These are phyloP conservation scores for Alcedo atthis DNA, from an alignment of 2,797 vertebrate species.

Conservation along the genomic window DNA sequence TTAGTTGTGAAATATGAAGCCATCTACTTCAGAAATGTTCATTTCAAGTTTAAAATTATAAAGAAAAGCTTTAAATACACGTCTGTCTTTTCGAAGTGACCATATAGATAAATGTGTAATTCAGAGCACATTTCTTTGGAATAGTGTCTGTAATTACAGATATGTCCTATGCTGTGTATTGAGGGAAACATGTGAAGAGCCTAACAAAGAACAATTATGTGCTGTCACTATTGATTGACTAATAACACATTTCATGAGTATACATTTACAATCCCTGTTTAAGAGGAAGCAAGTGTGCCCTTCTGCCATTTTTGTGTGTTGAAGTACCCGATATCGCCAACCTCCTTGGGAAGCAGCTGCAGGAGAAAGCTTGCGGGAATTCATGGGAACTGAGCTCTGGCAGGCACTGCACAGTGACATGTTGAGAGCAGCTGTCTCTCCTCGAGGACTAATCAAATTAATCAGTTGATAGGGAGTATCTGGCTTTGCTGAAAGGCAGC, in stretches of 20 bases:
- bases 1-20: background rate
- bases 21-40: background rate
- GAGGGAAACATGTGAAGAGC: background rate
- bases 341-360: slow-evolving; percentile 41
- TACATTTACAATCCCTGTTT: background rate
- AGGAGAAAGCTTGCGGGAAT: background rate
- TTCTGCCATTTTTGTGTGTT: background rate
- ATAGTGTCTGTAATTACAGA: background rate
- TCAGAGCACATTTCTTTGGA: background rate
- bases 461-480: slow-evolving; percentile 37
- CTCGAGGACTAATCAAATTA: background rate
- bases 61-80: background rate
- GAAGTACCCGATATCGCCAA: background rate
- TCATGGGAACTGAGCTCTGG: background rate
- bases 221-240: background rate
- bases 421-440: slow-evolving; percentile 43
- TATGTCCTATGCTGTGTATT: rapidly evolving
- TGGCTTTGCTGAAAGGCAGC: slow-evolving; percentile 2
- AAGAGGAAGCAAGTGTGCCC: background rate
- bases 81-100: background rate
- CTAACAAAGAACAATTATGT: slow-evolving; percentile 30
- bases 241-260: slow-evolving; percentile 18
- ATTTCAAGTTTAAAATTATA: background rate
- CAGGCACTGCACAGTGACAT: background rate
- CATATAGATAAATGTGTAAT: background rate